Base-by-base conservation (phyloP, 2,888 invertebrate genomes). In the Nymphalis urticae region DNA sequence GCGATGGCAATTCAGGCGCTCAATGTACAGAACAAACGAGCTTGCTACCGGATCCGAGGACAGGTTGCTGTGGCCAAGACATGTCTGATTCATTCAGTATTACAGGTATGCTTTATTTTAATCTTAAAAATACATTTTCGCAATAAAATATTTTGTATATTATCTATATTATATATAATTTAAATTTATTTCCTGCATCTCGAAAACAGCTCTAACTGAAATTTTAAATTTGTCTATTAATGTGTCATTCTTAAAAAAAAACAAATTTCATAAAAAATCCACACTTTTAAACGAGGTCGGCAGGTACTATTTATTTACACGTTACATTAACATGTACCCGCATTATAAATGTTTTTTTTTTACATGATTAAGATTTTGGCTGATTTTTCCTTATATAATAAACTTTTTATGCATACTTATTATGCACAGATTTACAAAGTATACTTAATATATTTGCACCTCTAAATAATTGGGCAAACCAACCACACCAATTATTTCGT, bases 21-120 rank as follows among this genome's bases (percentile, higher is more conserved):
- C 84, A 85, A 74, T 89, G 90, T 71, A 71, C 80, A 36, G 67
- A 69, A 13, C 70, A 82, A 80, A 82, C 84, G 70, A 86, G 81
- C 75, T 80, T 82, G 42, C 86, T 87, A 4, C 89, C 89, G 3
- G 80, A 81, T 60, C 85, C 88, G 56, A 76, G 82, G 70, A 78
- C 85, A 59, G 86, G 84, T 66, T 91, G 91, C 77, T 91, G 91
- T 72, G 91, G 91, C 47, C 79, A 77, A 36, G 89, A 91, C 72
- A 84, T 82, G 68, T 80, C 86, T 72, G 85, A 85, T 63, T 70
- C 77, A 66, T 82, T 85, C 73, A 86, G 82, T 75, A 83, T 86
- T 77, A 82, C 80, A 66, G 88, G 90, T 89, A 83, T 80, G 80
- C 75, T 32, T 54, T 56, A 24, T 13, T 48, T 50, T 17, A 65